Conservation (phyloP, 2,888 invertebrate genomes). For the Ischnus inquisitorius region DNA sequence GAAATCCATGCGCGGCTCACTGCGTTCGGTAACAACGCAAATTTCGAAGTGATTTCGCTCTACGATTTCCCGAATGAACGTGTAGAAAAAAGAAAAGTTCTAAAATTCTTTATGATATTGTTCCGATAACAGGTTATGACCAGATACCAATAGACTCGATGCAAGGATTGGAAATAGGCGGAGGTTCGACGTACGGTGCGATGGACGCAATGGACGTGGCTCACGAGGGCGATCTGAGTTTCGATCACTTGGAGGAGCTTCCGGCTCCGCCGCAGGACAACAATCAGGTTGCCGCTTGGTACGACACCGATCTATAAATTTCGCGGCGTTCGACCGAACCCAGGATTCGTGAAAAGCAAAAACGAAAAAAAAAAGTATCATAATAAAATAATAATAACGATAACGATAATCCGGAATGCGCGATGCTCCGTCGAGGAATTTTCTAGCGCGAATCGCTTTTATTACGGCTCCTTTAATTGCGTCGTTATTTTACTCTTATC, state of each 20-base stretch:
- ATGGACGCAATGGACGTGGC: slow-evolving; percentile 96
- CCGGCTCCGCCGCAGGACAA: slow-evolving; percentile 95
- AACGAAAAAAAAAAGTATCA: slow-evolving; percentile 36
- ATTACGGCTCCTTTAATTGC: slow-evolving; percentile 68
- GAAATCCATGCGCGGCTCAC: not conserved
- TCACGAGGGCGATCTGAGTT: slow-evolving; percentile 91
- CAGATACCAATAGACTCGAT: slow-evolving; percentile 98
- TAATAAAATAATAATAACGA: slow-evolving; percentile 31
- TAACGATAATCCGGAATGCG: slow-evolving; percentile 20
- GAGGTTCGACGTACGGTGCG: slow-evolving; percentile 91
- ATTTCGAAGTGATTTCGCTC: slow-evolving; percentile 9
- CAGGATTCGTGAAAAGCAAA: slow-evolving; percentile 66
- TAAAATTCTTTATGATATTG: slow-evolving; percentile 4
- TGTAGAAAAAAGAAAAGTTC: not conserved
- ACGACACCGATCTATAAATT: slow-evolving; percentile 96
- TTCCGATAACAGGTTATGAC: slow-evolving; percentile 93
- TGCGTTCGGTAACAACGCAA: not conserved
- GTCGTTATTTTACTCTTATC: slow-evolving; percentile 72
- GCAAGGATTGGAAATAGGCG: slow-evolving; percentile 97
- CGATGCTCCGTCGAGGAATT: slow-evolving; percentile 31
- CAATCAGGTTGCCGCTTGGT: slow-evolving; percentile 98
- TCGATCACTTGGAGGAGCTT: slow-evolving; percentile 92
- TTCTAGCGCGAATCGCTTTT: slow-evolving; percentile 64
- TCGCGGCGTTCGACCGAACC: slow-evolving; percentile 68
- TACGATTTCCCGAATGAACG: not conserved